Conservation (phyloP, 2,113 vertebrate species). For the Ibidorhyncha struthersii region DNA sequence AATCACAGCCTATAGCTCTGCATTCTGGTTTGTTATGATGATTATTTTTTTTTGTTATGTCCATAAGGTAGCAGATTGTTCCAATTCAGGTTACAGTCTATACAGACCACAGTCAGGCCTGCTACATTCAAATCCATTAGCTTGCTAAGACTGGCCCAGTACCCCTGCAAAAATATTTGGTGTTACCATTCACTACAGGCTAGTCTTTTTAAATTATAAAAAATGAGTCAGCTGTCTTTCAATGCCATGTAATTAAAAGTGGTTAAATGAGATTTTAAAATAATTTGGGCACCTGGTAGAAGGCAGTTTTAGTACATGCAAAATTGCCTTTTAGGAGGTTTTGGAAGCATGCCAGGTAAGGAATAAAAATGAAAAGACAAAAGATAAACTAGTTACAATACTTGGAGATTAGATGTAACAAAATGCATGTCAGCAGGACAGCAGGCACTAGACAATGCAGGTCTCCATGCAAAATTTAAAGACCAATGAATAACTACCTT, state of each 20-base stretch:
- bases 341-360: neutral
- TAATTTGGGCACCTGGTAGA: neutral
- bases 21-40: neutral
- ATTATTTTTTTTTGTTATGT: neutral
- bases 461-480: neutral
- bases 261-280: neutral
- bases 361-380: neutral
- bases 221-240: neutral
- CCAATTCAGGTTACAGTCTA: neutral
- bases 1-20: neutral
- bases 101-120: neutral
- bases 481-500: neutral
- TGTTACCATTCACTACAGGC: neutral
- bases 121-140: neutral
- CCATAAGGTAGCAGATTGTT: neutral
- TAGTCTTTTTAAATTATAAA: neutral
- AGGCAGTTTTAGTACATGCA: neutral
- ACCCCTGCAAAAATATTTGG: neutral
- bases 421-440: neutral
- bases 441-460: neutral
- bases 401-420: neutral
- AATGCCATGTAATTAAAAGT: neutral
- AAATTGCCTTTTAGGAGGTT: conserved; percentile 4
- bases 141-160: neutral
- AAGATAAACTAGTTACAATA: neutral